phyloP scores from a whole-genome alignment of 2,888 invertebrate genomes.

The Pristionchus maxplancki region DNA sequence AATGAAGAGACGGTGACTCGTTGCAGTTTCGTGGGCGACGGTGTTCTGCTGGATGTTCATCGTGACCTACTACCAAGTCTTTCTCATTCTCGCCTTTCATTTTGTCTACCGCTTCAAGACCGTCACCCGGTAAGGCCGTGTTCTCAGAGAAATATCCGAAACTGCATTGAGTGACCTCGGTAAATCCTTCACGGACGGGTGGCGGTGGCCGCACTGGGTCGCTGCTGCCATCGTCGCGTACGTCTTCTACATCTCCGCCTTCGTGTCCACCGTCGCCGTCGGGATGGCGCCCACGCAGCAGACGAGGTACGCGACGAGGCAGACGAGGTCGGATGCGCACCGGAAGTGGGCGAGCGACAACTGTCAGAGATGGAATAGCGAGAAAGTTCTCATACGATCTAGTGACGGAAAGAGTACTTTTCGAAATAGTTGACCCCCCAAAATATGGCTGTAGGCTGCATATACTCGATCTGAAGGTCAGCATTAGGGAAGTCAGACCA shows the following conservation, averaged over 20 bases:
- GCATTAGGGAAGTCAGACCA: not conserved
- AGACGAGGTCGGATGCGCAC: no score
- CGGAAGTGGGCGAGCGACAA: no score
- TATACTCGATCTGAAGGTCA: no score
- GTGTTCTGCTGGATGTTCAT: not conserved
- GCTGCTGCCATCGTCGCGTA: not conserved
- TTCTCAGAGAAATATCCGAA: not conserved
- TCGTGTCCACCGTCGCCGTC: not conserved
- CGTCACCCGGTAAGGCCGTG: not conserved
- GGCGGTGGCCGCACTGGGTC: not conserved
- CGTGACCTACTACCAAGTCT: not conserved
- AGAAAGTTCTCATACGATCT: no score
- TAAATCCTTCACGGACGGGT: not conserved
- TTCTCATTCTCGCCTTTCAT: slow-evolving; percentile 5
- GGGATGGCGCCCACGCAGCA: not conserved
- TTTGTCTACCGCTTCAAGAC: slow-evolving; percentile 26
- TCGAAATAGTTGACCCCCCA: no score
- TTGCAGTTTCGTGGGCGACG: not conserved
- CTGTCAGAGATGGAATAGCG: no score
- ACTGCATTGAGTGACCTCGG: not conserved
- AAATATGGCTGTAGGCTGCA: no score
- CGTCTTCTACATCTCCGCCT: not conserved
- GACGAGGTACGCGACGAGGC: not conserved
- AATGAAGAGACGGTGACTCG: no score
- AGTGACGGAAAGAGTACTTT: no score